These are phyloP conservation scores for Tridacna gigas DNA, from an alignment of 2,888 invertebrate species.

Conservation along the genomic window DNA sequence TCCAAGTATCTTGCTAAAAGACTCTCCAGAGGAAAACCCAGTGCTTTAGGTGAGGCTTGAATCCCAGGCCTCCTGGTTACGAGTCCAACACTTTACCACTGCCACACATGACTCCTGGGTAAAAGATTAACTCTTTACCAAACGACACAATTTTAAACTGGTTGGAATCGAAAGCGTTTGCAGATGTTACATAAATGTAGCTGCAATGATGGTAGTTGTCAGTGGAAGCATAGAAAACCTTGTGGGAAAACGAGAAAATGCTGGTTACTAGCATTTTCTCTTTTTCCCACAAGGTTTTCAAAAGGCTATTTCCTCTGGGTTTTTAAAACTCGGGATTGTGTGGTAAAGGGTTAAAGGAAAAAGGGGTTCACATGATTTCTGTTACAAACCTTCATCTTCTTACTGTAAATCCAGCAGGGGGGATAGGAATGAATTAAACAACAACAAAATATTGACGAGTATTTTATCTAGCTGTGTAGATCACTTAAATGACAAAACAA, in stretches of 20 bases:
- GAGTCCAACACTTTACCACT: no score
- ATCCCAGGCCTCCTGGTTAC: no score
- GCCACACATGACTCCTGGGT: no score
- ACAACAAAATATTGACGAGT: slow-evolving; percentile 35
- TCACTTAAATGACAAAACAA: slow-evolving; percentile 50
- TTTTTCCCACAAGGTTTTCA: background rate
- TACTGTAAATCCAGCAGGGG: no score
- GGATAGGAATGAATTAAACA: background rate
- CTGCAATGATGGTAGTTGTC: no score
- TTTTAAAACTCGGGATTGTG: background rate
- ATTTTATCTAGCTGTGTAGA: slow-evolving; percentile 56
- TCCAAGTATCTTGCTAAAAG: no score
- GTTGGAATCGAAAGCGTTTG: background rate
- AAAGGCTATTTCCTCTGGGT: background rate
- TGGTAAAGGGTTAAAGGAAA: background rate
- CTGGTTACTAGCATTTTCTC: background rate
- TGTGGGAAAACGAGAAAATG: background rate
- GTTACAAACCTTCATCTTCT: no score
- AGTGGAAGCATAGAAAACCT: background rate
- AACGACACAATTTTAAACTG: no score
- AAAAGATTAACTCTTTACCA: no score
- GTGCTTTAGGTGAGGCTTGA: no score
- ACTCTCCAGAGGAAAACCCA: no score
- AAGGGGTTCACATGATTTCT: no score
- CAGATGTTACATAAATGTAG: background rate